Evolutionary conservation across 2,888 invertebrate genomes (phyloP).

Genomic region (Plebejus argus): DNA sequence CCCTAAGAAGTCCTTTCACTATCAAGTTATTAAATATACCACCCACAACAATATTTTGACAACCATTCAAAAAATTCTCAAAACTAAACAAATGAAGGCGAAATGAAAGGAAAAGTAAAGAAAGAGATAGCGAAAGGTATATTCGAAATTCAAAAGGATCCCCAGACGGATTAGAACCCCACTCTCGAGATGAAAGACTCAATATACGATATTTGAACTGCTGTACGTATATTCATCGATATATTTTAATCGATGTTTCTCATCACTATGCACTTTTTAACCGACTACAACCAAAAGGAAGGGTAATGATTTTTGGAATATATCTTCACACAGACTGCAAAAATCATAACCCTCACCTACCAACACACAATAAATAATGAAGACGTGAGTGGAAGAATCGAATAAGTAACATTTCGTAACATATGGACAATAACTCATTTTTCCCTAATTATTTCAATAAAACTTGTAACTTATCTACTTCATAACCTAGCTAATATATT

Average conservation of each 20-base stretch:
- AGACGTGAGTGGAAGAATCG: no score
- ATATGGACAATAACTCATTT: no score
- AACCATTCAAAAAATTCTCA: neutral
- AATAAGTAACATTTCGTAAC: no score
- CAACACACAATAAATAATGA: no score
- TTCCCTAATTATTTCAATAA: no score
- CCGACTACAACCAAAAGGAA: no score
- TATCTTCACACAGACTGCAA: no score
- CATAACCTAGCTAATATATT: no score
- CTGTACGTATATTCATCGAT: neutral
- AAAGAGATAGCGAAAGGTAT: constrained; percentile 6
- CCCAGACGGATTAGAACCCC: constrained; percentile 22
- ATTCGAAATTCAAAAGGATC: constrained; percentile 20
- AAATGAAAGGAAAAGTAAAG: constrained; percentile 12
- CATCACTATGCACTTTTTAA: neutral
- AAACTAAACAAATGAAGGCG: constrained; percentile 5
- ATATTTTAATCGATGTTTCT: neutral
- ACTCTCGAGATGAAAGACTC: constrained; percentile 9
- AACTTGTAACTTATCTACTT: no score
- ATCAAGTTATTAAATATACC: neutral
- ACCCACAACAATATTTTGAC: neutral
- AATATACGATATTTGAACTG: neutral
- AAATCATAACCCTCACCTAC: no score
- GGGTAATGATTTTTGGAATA: neutral
- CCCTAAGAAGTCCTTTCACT: neutral